phyloP scores from a whole-genome alignment of 2,888 invertebrate genomes.

The Stegana nigrithorax region DNA sequence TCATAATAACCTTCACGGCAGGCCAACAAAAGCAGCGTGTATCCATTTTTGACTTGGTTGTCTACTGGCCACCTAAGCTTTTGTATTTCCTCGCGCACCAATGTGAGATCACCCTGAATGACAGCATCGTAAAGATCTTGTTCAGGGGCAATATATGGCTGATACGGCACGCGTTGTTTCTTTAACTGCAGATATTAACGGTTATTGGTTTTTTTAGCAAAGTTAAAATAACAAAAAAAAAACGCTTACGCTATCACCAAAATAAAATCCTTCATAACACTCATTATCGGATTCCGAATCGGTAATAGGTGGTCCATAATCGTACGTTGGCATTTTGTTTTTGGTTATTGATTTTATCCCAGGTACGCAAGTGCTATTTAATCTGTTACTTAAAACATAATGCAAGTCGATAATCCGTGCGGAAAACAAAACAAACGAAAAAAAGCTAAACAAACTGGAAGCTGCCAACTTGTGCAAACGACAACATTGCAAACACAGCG shows the following conservation, averaged over 20 bases:
- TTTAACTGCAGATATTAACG: background rate
- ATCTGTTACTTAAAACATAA: too few species aligned
- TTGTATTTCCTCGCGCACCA: slow-evolving; percentile 45
- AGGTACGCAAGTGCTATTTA: too few species aligned
- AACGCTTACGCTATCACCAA: slow-evolving; percentile 55
- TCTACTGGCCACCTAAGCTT: slow-evolving; percentile 42
- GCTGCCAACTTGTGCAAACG: background rate
- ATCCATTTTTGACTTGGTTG: slow-evolving; percentile 39
- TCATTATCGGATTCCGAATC: slow-evolving; percentile 61
- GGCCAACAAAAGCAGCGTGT: slow-evolving; percentile 52
- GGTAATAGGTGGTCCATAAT: slow-evolving; percentile 52
- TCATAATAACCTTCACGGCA: slow-evolving; percentile 54
- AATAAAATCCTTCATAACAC: slow-evolving; percentile 64
- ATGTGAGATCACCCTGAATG: slow-evolving; percentile 43
- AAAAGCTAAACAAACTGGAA: background rate
- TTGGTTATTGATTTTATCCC: too few species aligned
- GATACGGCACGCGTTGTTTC: background rate
- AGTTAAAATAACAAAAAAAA: background rate
- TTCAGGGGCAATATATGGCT: slow-evolving; percentile 29
- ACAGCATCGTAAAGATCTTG: slow-evolving; percentile 48
- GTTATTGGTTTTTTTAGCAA: background rate
- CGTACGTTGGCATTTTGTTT: slow-evolving; percentile 29
- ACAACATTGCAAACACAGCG: background rate
- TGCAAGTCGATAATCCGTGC: too few species aligned
- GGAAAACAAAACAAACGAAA: too few species aligned